A percentile compares a stretch with the other conserved stretches of the same genome.
Evolutionary conservation across 2,797 vertebrate species (phyloP).

Genomic region (Tangara arthus): DNA sequence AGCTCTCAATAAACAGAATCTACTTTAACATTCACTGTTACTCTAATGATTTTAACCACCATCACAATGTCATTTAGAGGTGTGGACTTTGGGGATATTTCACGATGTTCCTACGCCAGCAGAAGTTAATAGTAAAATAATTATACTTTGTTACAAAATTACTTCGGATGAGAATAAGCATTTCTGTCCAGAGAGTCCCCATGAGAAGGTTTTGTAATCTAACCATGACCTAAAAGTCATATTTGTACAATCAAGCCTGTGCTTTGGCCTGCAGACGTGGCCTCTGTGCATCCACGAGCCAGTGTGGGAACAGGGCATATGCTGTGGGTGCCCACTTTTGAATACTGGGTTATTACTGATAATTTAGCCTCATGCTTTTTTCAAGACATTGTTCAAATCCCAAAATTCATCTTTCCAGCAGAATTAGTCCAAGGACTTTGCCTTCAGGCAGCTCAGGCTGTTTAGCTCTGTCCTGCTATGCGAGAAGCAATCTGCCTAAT

Average conservation of each 20-base stretch:
- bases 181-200: not conserved
- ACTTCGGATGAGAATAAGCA: not conserved
- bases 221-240: not conserved
- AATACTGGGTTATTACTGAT: not conserved
- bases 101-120: not conserved
- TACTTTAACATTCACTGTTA: not conserved
- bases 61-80: constrained; percentile 12
- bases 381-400: not conserved
- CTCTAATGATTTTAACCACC: not conserved
- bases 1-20: constrained; percentile 19
- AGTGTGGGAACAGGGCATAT: not conserved
- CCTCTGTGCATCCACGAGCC: not conserved
- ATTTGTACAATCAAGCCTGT: not conserved
- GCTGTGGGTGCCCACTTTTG: not conserved
- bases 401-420: not conserved
- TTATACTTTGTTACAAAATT: constrained; percentile 18
- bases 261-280: not conserved
- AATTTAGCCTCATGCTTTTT: not conserved
- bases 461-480: not conserved
- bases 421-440: not conserved
- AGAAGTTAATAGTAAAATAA: constrained; percentile 51
- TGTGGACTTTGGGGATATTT: constrained; percentile 34
- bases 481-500: not conserved
- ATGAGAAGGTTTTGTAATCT: not conserved
- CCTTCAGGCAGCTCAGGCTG: not conserved